Evolutionary conservation across 2,113 vertebrate genomes (phyloP).

Genomic region (Poicephalus gulielmi): DNA sequence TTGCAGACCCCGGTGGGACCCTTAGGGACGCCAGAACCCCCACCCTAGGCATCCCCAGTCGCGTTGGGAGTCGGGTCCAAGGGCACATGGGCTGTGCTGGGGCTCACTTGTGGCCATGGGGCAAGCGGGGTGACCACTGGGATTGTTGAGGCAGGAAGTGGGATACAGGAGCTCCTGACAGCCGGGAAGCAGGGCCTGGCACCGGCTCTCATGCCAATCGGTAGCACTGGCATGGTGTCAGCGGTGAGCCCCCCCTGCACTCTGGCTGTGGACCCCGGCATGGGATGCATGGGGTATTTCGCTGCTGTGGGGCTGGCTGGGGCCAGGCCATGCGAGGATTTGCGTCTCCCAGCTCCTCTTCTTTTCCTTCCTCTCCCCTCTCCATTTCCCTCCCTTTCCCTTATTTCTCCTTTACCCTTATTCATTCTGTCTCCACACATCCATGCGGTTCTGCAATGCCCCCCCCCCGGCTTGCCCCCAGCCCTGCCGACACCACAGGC

Average conservation of each 20-base stretch:
- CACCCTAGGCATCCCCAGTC: neutral
- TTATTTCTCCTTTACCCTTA: neutral
- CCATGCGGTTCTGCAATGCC: neutral
- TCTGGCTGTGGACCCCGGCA: neutral
- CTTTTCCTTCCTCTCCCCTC: neutral
- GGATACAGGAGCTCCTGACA: neutral
- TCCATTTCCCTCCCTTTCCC: neutral
- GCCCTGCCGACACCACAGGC: neutral
- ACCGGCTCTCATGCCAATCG: accelerated
- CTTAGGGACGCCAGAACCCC: accelerated
- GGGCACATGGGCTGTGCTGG: neutral
- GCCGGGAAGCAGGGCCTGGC: neutral
- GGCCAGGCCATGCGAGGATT: accelerated
- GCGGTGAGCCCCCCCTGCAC: neutral
- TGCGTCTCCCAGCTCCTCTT: accelerated
- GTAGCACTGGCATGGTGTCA: neutral
- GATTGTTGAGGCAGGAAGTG: neutral
- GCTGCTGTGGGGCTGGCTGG: neutral
- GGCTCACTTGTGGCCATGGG: neutral
- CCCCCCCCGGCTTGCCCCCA: neutral
- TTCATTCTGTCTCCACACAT: neutral
- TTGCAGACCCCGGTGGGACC: neutral
- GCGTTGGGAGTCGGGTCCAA: neutral
- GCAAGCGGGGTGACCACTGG: neutral
- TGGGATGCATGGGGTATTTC: neutral